Evolutionary conservation across 2,113 vertebrate genomes (phyloP).

Genomic region (Ictalurus furcatus): DNA sequence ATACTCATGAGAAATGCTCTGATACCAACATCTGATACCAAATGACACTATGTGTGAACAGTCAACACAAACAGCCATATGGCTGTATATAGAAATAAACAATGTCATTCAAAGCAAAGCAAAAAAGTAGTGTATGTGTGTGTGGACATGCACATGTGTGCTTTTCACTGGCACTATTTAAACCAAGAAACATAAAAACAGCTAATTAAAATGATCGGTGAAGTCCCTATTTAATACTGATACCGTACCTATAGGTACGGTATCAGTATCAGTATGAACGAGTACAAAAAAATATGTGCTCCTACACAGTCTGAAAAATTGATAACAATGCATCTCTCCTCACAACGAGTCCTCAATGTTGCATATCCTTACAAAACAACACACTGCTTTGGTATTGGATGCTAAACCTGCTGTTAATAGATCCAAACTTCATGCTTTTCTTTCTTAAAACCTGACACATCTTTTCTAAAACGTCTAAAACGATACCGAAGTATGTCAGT

Average conservation of each 20-base stretch:
- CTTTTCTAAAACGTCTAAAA: neutral
- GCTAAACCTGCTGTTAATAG: neutral
- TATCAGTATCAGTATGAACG: neutral
- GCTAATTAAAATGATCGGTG: neutral
- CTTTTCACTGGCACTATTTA: neutral
- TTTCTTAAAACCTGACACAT: neutral
- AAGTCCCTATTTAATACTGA: no score
- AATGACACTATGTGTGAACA: neutral
- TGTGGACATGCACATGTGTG: neutral
- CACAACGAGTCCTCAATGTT: neutral
- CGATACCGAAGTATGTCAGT: neutral
- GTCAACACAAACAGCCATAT: neutral
- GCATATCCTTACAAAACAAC: neutral
- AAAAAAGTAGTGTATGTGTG: neutral
- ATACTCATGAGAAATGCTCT: neutral
- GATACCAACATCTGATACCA: neutral
- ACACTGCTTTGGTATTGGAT: neutral
- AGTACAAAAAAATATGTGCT: neutral
- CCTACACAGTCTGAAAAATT: neutral
- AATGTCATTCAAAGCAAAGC: neutral
- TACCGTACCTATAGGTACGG: no score
- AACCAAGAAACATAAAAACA: neutral
- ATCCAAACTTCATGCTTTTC: neutral
- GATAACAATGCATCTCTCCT: neutral
- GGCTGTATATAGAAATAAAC: neutral